Conservation (phyloP, 2,888 invertebrate genomes). For the Cryptocephalus primarius region DNA sequence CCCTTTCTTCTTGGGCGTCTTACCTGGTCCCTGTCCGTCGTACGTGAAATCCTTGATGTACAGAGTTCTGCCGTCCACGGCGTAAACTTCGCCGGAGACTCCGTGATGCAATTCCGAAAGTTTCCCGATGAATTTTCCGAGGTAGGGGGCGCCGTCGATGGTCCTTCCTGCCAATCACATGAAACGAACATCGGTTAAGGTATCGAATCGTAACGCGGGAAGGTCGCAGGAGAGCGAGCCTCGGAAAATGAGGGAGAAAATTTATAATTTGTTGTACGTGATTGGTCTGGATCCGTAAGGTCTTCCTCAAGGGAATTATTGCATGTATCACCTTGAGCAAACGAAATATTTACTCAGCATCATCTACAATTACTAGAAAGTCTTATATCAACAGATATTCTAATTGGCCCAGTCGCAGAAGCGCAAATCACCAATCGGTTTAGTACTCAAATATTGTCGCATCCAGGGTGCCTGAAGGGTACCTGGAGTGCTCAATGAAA, state of each 20-base stretch:
- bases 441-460: too few species aligned
- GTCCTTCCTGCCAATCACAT: conserved; percentile 12
- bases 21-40: conserved; percentile 85
- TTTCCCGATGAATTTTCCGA: conserved; percentile 67
- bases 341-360: too few species aligned
- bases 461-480: too few species aligned
- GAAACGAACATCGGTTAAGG: not conserved
- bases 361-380: too few species aligned
- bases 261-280: not conserved
- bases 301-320: too few species aligned
- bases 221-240: not conserved
- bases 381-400: too few species aligned
- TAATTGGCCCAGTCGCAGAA: too few species aligned
- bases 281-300: too few species aligned
- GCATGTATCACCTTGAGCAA: too few species aligned
- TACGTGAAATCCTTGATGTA: conserved; percentile 82
- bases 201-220: not conserved
- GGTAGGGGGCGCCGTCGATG: conserved; percentile 44
- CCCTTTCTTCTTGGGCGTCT: conserved; percentile 6
- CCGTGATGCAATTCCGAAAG: conserved; percentile 72
- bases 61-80: conserved; percentile 77
- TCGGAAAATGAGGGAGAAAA: too few species aligned
- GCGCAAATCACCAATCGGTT: too few species aligned
- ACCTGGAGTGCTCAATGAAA: too few species aligned
- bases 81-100: conserved; percentile 76